phyloP scores from a whole-genome alignment of 2,113 vertebrate species.

The Alligator mississippiensis region DNA sequence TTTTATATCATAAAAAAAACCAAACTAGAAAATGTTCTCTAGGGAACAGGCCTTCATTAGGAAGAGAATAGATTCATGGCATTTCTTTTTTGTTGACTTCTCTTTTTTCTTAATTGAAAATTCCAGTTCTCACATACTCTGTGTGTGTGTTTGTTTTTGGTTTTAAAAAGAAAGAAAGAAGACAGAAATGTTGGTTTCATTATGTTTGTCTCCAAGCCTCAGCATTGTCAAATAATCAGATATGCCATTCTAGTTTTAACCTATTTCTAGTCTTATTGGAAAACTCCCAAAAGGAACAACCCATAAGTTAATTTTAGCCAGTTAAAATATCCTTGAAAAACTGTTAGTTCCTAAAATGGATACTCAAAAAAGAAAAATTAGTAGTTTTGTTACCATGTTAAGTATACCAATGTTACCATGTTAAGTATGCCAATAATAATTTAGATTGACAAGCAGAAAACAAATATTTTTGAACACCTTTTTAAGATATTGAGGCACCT shows the following conservation, averaged over 20 bases:
- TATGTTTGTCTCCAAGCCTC: background rate
- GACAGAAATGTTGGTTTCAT: background rate
- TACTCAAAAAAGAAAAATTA: background rate
- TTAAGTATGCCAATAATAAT: background rate
- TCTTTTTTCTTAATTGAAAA: too few species aligned
- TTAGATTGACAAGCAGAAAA: background rate
- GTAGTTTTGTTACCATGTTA: background rate
- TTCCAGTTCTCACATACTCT: too few species aligned
- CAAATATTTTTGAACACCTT: background rate
- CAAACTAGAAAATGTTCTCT: background rate
- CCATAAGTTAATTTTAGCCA: background rate
- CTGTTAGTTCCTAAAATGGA: background rate
- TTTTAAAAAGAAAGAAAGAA: background rate
- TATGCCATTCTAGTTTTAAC: background rate
- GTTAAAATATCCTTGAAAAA: background rate
- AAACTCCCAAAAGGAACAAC: background rate
- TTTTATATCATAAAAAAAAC: background rate
- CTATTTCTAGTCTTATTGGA: background rate
- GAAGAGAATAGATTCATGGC: background rate
- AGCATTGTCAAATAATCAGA: background rate
- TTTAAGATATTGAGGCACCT: background rate
- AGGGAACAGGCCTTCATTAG: background rate
- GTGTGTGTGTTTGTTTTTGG: too few species aligned
- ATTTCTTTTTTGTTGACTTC: background rate
- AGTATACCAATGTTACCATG: background rate